A percentile compares a stretch with the other conserved stretches of the same genome.
Conservation (phyloP, 2,113 vertebrate genomes). For the Eulacestoma nigropectus region DNA sequence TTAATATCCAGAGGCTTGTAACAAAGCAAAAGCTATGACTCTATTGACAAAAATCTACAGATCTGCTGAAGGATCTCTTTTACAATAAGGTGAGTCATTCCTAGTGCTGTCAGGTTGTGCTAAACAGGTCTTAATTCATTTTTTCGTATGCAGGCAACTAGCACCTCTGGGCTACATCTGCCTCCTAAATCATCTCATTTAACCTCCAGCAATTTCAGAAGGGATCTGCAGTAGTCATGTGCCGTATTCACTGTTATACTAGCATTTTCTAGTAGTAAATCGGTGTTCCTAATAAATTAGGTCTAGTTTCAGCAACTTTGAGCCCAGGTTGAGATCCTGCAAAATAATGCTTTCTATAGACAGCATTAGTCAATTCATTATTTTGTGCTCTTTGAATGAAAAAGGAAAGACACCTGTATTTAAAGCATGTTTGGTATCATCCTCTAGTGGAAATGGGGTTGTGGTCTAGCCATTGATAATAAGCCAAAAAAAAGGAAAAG, state of each 20-base stretch:
- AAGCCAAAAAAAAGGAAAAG: not conserved
- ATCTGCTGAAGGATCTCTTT: not conserved
- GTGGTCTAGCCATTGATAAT: not conserved
- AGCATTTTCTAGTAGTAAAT: not conserved
- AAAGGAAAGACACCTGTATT: not conserved
- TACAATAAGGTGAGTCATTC: not conserved
- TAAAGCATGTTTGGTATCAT: not conserved
- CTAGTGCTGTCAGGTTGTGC: not conserved
- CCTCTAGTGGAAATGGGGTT: not conserved
- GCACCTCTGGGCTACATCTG: not conserved
- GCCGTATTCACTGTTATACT: not conserved
- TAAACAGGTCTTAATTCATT: not conserved
- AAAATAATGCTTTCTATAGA: not conserved
- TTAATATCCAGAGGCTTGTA: not conserved
- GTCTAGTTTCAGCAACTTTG: not conserved
- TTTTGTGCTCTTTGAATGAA: not conserved
- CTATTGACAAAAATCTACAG: not conserved
- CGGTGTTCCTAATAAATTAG: not conserved
- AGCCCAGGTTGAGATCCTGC: not conserved
- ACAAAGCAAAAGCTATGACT: not conserved
- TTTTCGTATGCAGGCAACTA: not conserved
- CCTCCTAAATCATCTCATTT: not conserved
- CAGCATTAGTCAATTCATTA: not conserved
- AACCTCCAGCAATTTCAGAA: not conserved
- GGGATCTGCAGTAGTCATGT: not conserved